Evolutionary conservation across 2,888 invertebrate species (phyloP), one percentile per base, ranked within the genome.

Genomic region (Oligia fasciuncula): DNA sequence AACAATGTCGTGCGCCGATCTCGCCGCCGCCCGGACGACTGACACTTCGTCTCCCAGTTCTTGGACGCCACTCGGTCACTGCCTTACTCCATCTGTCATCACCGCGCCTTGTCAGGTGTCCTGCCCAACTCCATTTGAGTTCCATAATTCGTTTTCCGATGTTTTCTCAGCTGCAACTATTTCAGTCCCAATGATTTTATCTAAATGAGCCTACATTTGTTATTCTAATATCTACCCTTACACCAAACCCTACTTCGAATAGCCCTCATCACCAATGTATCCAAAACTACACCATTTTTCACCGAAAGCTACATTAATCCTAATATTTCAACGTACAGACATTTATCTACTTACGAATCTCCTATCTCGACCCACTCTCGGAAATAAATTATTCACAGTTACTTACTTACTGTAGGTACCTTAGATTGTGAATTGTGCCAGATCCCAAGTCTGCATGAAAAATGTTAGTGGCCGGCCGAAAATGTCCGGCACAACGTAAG

Each of bases 401-500:
- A 82, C 77, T 81, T 79, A 82, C 79, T 83, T 84, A 77, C 79
- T 72, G 84, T 66, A 63, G 86, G 73, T 76, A 86, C 70, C 81
- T 89, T 87, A 82, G 80, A 81, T 76, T 87, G 85, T 88, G 79
- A 85, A 87, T 90, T 90, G 84, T 85, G 85, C 88, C 76, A 79
- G 79, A 87, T 85, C 86, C 85, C 87, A 89, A 86, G 85, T 89
- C 89, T 88, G 85, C 87, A 91, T 92, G 91, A 93, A 93, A 93
- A 92, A 92, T 92, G 91, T 90, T 90, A 88, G 90, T 87, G 85
- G 87, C 89, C 80, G 74, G 87, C 85, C 87, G 83, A 86, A 91
- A 93, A 90, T 89, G 91, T 90, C 91, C 89, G 86, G 89, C 78
- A 81, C 79, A 85, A 87, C 87, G 90, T 90, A 91, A 93, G 91